A percentile compares a stretch with the other conserved stretches of the same genome.
These are phyloP conservation scores for Watsonalla cultraria DNA, from an alignment of 2,888 invertebrate genomes.

Conservation along the genomic window DNA sequence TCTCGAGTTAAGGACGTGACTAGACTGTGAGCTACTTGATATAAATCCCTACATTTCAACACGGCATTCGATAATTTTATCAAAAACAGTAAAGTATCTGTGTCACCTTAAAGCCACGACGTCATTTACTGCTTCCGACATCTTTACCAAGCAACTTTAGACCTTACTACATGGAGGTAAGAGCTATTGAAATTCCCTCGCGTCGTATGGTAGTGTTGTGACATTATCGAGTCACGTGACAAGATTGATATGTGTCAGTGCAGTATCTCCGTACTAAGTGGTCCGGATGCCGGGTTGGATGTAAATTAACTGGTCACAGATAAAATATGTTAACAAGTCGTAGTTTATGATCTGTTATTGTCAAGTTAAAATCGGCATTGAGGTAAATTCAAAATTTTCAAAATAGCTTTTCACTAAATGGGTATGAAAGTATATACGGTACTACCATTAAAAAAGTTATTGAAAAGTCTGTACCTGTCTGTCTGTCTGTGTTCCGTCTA, in stretches of 20 bases:
- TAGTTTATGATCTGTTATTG: constrained; percentile 32
- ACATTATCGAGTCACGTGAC: constrained; percentile 41
- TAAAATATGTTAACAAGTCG: constrained; percentile 27
- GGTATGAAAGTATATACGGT: too few relatives aligned
- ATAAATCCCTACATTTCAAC: constrained; percentile 18
- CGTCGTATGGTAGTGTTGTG: constrained; percentile 6
- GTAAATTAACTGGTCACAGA: constrained; percentile 44
- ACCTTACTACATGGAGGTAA: constrained; percentile 2
- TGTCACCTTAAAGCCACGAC: constrained; percentile 10
- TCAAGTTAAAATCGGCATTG: background rate
- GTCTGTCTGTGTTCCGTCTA: too few relatives aligned
- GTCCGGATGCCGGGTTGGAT: constrained; percentile 45
- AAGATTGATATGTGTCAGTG: constrained; percentile 56
- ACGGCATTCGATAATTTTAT: constrained; percentile 22
- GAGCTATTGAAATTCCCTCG: constrained; percentile 2
- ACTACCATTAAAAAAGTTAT: too few relatives aligned
- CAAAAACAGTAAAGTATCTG: constrained; percentile 31
- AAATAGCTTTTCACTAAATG: too few relatives aligned
- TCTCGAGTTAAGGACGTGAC: too few relatives aligned
- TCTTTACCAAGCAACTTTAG: constrained; percentile 1
- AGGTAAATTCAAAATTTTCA: too few relatives aligned
- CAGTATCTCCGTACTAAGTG: constrained; percentile 58
- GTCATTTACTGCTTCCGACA: background rate
- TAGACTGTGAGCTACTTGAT: constrained; percentile 5
- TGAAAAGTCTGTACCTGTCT: too few relatives aligned